A percentile compares a stretch with the other conserved stretches of the same genome.
Evolutionary conservation across 2,888 invertebrate species (phyloP).

Genomic region (Melieria omissa): DNA sequence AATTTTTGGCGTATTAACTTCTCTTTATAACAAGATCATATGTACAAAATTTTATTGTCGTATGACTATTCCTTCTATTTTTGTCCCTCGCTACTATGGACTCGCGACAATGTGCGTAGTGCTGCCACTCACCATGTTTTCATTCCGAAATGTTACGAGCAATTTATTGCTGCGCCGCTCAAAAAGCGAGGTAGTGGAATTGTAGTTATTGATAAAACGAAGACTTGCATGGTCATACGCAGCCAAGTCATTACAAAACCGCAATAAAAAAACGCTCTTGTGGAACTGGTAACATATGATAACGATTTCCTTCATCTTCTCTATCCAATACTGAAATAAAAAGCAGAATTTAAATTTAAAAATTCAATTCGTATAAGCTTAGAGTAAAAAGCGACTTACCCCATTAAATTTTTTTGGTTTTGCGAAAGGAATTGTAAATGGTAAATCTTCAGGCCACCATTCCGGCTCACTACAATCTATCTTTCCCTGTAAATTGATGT

Average conservation of each 20-base stretch:
- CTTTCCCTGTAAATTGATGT: conserved; percentile 68
- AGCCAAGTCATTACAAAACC: conserved; percentile 77
- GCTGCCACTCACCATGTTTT: conserved; percentile 72
- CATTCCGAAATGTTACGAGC: conserved; percentile 80
- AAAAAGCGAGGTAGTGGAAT: conserved; percentile 78
- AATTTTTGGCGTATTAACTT: no score
- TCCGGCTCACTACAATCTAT: conserved; percentile 70
- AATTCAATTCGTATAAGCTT: not conserved
- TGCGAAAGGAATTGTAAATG: conserved; percentile 74
- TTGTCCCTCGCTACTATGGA: no score
- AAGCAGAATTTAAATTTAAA: not conserved
- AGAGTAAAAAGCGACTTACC: conserved; percentile 57
- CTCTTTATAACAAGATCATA: no score
- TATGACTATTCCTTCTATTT: no score
- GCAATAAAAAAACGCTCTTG: conserved; percentile 76
- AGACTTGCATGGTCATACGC: conserved; percentile 74
- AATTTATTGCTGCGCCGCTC: conserved; percentile 74
- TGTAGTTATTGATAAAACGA: conserved; percentile 77
- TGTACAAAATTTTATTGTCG: no score
- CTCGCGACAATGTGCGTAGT: no score
- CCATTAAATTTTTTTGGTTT: conserved; percentile 69
- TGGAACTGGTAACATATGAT: conserved; percentile 78
- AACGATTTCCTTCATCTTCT: conserved; percentile 74
- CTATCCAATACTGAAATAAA: conserved; percentile 70
- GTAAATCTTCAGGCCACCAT: conserved; percentile 78